A percentile compares a stretch with the other conserved stretches of the same genome.
These are phyloP conservation scores for Pammene aurita DNA, from an alignment of 2,888 invertebrate genomes.

Conservation along the genomic window DNA sequence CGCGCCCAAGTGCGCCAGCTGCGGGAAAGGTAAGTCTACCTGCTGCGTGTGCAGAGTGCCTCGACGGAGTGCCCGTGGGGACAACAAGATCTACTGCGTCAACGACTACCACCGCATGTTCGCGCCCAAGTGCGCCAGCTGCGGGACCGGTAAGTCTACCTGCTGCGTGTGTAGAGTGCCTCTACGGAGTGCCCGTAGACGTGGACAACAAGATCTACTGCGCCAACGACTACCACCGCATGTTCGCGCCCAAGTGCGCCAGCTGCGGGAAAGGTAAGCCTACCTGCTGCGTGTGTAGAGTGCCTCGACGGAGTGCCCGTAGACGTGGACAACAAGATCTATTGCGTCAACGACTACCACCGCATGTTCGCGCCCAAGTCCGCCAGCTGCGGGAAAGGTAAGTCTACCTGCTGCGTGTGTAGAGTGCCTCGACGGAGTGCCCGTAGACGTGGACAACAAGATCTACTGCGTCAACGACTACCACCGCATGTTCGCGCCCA, in stretches of 20 bases:
- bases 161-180: not conserved
- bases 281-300: not conserved
- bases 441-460: constrained; percentile 98
- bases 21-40: constrained; percentile 90
- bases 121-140: constrained; percentile 98
- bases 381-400: constrained; percentile 97
- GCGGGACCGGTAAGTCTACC: constrained; percentile 90
- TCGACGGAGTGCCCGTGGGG: constrained; percentile 98
- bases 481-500: constrained; percentile 99
- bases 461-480: constrained; percentile 99
- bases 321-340: constrained; percentile 98
- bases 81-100: constrained; percentile 99
- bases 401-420: constrained; percentile 5
- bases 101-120: constrained; percentile 99
- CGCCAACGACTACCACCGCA: constrained; percentile 98
- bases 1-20: constrained; percentile 98
- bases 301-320: constrained; percentile 95
- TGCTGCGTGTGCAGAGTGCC: not conserved
- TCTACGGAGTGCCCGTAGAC: constrained; percentile 98
- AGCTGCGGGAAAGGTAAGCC: constrained; percentile 94
- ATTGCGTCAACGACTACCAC: constrained; percentile 99
- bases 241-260: constrained; percentile 99
- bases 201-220: constrained; percentile 99
- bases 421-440: constrained; percentile 91
- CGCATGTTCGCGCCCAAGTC: constrained; percentile 99